Conservation (phyloP, 2,888 invertebrate species). For the Aphidius colemani region DNA sequence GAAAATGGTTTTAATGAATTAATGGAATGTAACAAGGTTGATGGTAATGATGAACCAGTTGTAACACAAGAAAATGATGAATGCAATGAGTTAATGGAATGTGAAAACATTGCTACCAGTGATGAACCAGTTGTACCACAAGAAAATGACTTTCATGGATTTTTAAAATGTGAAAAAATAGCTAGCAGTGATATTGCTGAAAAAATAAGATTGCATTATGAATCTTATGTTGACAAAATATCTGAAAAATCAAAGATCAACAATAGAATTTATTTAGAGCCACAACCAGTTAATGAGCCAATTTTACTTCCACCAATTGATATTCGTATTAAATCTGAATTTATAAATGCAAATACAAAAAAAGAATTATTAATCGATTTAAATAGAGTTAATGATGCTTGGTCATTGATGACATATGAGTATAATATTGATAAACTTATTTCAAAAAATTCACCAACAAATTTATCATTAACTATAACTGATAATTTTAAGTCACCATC, state of each 20-base stretch:
- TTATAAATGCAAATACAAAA: too few species aligned
- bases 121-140: background rate
- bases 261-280: too few species aligned
- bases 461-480: background rate
- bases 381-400: too few species aligned
- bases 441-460: background rate
- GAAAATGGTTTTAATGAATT: background rate
- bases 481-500: background rate
- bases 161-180: background rate
- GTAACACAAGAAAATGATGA: background rate
- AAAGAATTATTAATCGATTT: too few species aligned
- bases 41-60: background rate
- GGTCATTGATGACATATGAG: background rate
- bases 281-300: too few species aligned
- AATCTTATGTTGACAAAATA: too few species aligned
- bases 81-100: background rate
- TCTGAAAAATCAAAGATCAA: too few species aligned
- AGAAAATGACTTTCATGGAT: background rate
- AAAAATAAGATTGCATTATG: too few species aligned
- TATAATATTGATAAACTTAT: background rate
- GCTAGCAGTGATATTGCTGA: background rate
- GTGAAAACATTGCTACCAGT: background rate
- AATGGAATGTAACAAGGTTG: background rate
- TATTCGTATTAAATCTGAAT: too few species aligned
- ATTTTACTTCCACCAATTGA: too few species aligned